Percentiles rank a stretch among this genome's conserved stretches.
These are phyloP conservation scores for Thaumatotibia leucotreta DNA, from an alignment of 1,140 invertebrate genomes.

Conservation along the genomic window DNA sequence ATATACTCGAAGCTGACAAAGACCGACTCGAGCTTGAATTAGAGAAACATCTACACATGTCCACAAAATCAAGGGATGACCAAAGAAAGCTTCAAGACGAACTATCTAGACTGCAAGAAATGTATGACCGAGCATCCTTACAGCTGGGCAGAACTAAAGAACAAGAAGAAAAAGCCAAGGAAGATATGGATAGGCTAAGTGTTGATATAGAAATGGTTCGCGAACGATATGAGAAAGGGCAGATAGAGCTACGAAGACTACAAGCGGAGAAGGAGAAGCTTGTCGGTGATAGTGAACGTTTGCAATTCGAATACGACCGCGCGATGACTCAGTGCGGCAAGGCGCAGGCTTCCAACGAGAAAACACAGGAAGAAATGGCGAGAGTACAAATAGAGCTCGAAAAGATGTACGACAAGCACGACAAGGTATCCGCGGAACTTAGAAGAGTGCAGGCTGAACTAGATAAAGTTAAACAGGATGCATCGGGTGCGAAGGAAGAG, in stretches of 20 bases:
- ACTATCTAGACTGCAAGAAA: conserved; percentile 87
- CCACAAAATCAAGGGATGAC: conserved; percentile 89
- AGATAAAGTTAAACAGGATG: conserved; percentile 83
- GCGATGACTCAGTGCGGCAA: conserved; percentile 90
- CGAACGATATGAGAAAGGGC: conserved; percentile 93
- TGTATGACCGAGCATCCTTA: conserved; percentile 89
- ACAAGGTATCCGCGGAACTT: conserved; percentile 88
- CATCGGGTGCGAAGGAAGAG: conserved; percentile 83
- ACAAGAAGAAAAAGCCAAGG: conserved; percentile 93
- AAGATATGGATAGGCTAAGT: conserved; percentile 87
- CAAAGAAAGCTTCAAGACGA: conserved; percentile 91
- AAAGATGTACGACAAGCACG: conserved; percentile 93
- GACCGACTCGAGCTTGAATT: conserved; percentile 90
- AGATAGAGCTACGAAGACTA: conserved; percentile 87
- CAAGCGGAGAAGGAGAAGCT: conserved; percentile 92
- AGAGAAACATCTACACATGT: conserved; percentile 88
- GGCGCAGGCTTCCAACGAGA: conserved; percentile 88
- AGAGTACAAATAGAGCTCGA: conserved; percentile 91
- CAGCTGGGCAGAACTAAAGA: conserved; percentile 92
- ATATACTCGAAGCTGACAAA: conserved; percentile 90
- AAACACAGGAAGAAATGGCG: conserved; percentile 91
- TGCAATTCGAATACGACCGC: conserved; percentile 90
- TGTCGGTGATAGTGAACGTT: conserved; percentile 88
- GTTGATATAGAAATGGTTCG: conserved; percentile 90
- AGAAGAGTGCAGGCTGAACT: conserved; percentile 87